Evolutionary conservation across 2,113 vertebrate species (phyloP).

Genomic region (Seriola dumerili): DNA sequence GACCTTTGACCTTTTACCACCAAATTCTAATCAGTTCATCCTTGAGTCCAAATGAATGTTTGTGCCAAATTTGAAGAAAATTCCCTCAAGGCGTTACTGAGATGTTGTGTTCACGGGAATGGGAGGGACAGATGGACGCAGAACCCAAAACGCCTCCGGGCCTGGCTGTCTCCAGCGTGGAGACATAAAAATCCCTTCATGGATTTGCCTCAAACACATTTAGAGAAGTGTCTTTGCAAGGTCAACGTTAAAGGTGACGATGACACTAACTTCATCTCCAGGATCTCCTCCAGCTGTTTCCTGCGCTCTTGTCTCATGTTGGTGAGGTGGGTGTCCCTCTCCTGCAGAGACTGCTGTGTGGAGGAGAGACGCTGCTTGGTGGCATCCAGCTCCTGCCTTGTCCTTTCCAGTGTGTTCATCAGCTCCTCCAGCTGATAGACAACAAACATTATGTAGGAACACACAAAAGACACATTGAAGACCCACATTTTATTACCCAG

Average conservation of each 20-base stretch:
- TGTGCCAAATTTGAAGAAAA: no score
- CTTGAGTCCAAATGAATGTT: no score
- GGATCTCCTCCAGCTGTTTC: conserved; percentile 98
- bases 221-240: not conserved
- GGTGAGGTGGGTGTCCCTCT: conserved; percentile 94
- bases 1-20: no score
- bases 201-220: not conserved
- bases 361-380: conserved; percentile 97
- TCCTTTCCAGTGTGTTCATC: conserved; percentile 95
- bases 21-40: no score
- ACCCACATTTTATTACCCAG: not conserved
- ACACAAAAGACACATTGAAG: conserved; percentile 1
- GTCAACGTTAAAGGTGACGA: not conserved
- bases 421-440: conserved; percentile 92
- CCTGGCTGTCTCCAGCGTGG: no score
- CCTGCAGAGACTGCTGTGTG: conserved; percentile 96
- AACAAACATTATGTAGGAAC: not conserved
- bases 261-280: conserved; percentile 97
- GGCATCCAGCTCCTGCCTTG: conserved; percentile 95
- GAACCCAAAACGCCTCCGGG: no score
- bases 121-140: no score
- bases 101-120: no score
- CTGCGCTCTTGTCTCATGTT: conserved; percentile 95
- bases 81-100: no score
- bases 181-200: not conserved